Percentiles rank a stretch among this genome's conserved stretches.
phyloP scores from a whole-genome alignment of 2,888 invertebrate species.

The Sphaeridia pumilis region DNA sequence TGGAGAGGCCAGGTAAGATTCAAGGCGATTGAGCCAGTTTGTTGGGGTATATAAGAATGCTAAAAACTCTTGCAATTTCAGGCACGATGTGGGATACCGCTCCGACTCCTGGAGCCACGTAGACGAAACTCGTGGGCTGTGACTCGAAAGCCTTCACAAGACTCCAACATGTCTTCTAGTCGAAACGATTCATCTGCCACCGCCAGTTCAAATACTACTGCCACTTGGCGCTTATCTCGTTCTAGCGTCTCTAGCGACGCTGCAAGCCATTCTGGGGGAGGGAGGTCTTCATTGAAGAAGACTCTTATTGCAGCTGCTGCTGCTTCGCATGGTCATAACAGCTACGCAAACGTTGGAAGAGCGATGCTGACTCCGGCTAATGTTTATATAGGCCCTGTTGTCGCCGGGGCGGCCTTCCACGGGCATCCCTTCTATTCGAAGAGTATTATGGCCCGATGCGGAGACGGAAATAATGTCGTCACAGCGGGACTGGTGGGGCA shows the following conservation, averaged over 20 bases:
- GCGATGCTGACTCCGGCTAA: neutral
- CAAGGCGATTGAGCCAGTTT: neutral
- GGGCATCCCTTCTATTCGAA: neutral
- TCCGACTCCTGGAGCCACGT: constrained; percentile 60
- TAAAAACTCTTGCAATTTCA: constrained; percentile 11
- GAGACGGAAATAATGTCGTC: neutral
- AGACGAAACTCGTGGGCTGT: constrained; percentile 77
- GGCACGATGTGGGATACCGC: constrained; percentile 62
- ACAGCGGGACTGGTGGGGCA: neutral
- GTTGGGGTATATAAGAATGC: neutral
- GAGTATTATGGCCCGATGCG: neutral
- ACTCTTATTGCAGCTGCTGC: constrained; percentile 29
- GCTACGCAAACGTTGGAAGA: constrained; percentile 4
- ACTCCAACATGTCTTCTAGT: constrained; percentile 79
- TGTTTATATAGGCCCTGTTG: neutral
- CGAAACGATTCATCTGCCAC: constrained; percentile 82
- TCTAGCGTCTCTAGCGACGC: constrained; percentile 60
- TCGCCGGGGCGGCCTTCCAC: neutral
- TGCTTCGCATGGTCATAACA: constrained; percentile 7
- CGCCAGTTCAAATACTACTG: constrained; percentile 75
- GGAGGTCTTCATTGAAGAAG: constrained; percentile 30
- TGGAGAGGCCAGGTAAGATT: constrained; percentile 47
- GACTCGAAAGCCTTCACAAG: constrained; percentile 82
- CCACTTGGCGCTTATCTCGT: constrained; percentile 76
- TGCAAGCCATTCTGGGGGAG: constrained; percentile 37